Evolutionary conservation across 2,113 vertebrate genomes (phyloP), one percentile per base, ranked within the genome.

Genomic region (Grammomys surdaster): DNA sequence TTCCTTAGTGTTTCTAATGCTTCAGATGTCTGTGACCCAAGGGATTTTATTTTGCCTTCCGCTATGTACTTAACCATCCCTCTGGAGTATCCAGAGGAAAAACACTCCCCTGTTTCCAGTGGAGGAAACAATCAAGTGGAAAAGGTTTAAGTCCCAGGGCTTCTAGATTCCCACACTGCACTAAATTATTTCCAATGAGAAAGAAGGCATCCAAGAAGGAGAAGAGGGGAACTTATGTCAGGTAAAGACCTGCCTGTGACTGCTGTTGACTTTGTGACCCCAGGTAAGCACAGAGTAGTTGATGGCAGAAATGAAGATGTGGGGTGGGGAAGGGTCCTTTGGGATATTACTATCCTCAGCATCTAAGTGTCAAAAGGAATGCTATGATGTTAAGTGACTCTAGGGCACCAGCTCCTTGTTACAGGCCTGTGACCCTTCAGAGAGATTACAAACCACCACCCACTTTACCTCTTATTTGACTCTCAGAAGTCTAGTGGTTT

Each of bases 11-110:
- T 88, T 87, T 85, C 88, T 96, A 88, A 90, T 72, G 48, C 43
- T 69, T 70, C 20, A 77, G 89, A 86, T 90, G 40, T 92, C 70
- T 67, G 3, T 76, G 26, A 78, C 36, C 86, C 2, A 6, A 31
- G 81, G 81, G 54, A 94, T 63, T 16, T 90, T 92, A 81, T 84
- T 95, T 97, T 77, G 80, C 67, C 72, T 96, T 90, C 22, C 31
- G 48, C 31, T 40, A 48, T 67, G 24, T 40, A 88, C 36, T 92
- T 75, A 96, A 36, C 33, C 12, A 81, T 81, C 93, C 69, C 80
- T 77, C 13, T 86, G 58, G 90, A 88, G 11, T 72, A 28, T 93
- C 90, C 63, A 92, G 28, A 85, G 63, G 16, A 60, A 82, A 93
- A 89, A 58, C 3, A 63, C 63, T 91, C 88, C 40, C 54, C 40